These are phyloP conservation scores for Ceratoteleas bidentatus DNA, from an alignment of 1,140 invertebrate genomes.

Conservation along the genomic window DNA sequence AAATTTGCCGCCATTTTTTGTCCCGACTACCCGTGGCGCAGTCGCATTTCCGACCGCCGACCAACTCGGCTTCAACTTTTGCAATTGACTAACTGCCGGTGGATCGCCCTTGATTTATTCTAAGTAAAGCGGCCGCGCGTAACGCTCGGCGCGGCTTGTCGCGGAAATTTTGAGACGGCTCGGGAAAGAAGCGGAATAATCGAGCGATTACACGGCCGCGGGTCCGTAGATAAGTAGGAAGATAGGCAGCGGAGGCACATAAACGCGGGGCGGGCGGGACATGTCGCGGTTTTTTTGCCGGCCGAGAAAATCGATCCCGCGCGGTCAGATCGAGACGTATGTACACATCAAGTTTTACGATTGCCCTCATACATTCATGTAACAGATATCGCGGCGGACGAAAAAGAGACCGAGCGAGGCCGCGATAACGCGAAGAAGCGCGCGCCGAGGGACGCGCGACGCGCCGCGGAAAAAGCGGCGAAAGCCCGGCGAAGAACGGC, in stretches of 20 bases:
- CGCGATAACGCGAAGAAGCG: slow-evolving; percentile 52
- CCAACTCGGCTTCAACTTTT: too few relatives aligned
- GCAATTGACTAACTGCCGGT: too few relatives aligned
- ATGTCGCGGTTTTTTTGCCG: slow-evolving; percentile 73
- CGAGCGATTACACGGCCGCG: slow-evolving; percentile 36
- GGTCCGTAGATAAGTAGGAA: slow-evolving; percentile 66
- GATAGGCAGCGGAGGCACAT: slow-evolving; percentile 42
- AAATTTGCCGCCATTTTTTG: too few relatives aligned
- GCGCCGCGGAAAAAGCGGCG: too few relatives aligned
- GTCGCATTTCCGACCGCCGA: too few relatives aligned
- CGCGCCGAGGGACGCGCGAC: too few relatives aligned
- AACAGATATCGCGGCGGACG: slow-evolving; percentile 70
- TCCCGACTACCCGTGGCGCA: too few relatives aligned
- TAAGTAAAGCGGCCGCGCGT: too few relatives aligned
- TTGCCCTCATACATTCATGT: slow-evolving; percentile 81
- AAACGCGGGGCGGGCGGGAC: slow-evolving; percentile 58
- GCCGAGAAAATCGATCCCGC: slow-evolving; percentile 74
- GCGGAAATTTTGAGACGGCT: slow-evolving; percentile 29
- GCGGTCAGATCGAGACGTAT: slow-evolving; percentile 76
- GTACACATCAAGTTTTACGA: slow-evolving; percentile 80
- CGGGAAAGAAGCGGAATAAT: slow-evolving; percentile 37
- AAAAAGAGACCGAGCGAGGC: slow-evolving; percentile 47
- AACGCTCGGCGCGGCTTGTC: slow-evolving; percentile 3
- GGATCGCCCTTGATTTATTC: too few relatives aligned
- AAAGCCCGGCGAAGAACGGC: too few relatives aligned